These are phyloP conservation scores for Phoeniculus purpureus DNA, from an alignment of 2,797 vertebrate species.

Conservation along the genomic window DNA sequence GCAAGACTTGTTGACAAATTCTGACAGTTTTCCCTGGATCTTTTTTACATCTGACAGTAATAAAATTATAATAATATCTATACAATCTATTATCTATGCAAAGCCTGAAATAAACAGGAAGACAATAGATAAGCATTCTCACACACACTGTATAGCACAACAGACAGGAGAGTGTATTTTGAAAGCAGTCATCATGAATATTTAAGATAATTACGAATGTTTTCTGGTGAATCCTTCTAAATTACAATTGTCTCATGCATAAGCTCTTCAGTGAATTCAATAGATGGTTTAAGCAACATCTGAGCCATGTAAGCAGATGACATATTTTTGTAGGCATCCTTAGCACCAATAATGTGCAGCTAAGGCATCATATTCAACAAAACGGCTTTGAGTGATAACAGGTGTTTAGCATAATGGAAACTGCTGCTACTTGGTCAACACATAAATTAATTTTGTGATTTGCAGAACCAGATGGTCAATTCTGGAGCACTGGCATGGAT, in stretches of 20 bases:
- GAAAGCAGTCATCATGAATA: conserved; percentile 13
- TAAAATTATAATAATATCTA: background rate
- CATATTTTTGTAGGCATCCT: conserved; percentile 16
- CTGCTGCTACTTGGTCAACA: conserved; percentile 74
- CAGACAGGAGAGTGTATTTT: background rate
- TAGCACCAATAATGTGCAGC: background rate
- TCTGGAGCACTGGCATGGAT: conserved; percentile 71
- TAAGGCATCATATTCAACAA: conserved; percentile 49
- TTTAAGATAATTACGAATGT: conserved; percentile 26
- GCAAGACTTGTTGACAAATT: background rate
- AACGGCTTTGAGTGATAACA: conserved; percentile 57
- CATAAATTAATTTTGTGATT: conserved; percentile 79
- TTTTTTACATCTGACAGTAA: background rate
- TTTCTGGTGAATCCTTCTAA: background rate
- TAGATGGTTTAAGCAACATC: background rate
- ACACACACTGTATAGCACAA: background rate
- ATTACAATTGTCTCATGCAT: conserved; percentile 5
- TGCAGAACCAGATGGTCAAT: conserved; percentile 76
- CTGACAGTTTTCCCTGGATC: background rate
- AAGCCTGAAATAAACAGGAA: background rate
- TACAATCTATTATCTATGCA: background rate
- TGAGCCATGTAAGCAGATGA: conserved; percentile 40
- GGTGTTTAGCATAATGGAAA: conserved; percentile 67
- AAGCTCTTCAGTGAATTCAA: conserved; percentile 20
- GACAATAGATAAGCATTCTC: background rate